Percentiles rank a stretch among this genome's conserved stretches.
These are phyloP conservation scores for Neomonachus schauinslandi DNA, from an alignment of 2,113 vertebrate species.

Conservation along the genomic window DNA sequence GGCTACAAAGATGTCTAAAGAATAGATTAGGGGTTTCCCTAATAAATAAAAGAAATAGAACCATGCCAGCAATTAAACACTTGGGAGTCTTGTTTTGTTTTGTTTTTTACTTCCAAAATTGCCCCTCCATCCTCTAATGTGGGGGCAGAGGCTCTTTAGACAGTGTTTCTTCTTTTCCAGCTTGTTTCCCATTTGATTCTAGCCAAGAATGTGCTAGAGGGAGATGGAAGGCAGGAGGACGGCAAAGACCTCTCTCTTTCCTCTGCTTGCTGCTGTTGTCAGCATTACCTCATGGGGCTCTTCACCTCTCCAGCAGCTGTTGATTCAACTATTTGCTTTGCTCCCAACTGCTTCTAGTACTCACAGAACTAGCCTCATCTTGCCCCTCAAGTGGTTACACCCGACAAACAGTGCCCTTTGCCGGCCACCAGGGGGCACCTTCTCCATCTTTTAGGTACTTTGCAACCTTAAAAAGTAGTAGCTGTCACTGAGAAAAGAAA, in stretches of 20 bases:
- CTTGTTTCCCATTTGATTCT: not conserved
- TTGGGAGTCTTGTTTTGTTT: not conserved
- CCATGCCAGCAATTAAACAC: not conserved
- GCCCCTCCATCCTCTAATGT: not conserved
- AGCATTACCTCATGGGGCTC: not conserved
- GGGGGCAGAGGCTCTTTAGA: not conserved
- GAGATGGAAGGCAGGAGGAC: not conserved
- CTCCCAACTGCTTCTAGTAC: not conserved
- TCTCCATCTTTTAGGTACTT: not conserved
- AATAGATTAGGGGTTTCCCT: rapidly evolving
- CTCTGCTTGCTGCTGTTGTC: not conserved
- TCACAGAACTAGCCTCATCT: rapidly evolving
- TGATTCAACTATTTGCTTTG: not conserved
- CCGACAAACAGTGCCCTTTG: not conserved
- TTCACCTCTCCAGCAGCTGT: not conserved
- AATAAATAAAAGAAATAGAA: not conserved
- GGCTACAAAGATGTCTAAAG: not conserved
- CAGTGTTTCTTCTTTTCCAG: not conserved
- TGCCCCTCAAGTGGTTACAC: rapidly evolving
- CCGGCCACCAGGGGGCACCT: rapidly evolving
- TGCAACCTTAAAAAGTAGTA: not conserved
- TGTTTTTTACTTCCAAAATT: not conserved
- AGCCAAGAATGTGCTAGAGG: not conserved
- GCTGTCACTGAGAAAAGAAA: not conserved
- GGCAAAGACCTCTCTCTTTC: not conserved